Conservation (phyloP, 2,113 vertebrate genomes). For the Scolopax mira region DNA sequence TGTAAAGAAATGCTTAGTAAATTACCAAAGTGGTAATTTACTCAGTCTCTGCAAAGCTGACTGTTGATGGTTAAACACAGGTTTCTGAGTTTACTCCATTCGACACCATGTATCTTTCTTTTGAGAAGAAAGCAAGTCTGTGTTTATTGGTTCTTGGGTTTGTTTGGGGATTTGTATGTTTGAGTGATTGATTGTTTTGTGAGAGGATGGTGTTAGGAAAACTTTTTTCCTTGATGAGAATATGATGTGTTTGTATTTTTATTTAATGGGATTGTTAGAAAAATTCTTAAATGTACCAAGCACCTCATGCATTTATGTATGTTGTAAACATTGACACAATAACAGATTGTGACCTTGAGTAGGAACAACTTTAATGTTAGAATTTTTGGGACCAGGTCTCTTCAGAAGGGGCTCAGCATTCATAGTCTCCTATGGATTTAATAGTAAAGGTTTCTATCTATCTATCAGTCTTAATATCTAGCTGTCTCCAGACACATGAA, state of each 20-base stretch:
- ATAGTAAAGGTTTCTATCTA: no score
- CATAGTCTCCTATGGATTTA: no score
- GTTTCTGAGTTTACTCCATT: not conserved
- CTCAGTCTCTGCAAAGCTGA: not conserved
- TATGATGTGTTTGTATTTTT: not conserved
- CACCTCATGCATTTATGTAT: not conserved
- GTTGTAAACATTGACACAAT: not conserved
- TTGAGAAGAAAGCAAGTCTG: not conserved
- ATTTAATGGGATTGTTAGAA: not conserved
- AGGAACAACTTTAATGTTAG: not conserved
- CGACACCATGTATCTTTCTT: not conserved
- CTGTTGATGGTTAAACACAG: not conserved
- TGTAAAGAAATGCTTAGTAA: not conserved
- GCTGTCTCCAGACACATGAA: not conserved
- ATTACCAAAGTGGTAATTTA: not conserved
- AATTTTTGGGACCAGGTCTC: no score
- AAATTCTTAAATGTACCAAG: not conserved
- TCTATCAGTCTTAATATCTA: no score
- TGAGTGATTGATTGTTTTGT: not conserved
- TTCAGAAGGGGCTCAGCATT: no score
- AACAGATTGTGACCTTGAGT: not conserved
- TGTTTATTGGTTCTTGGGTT: not conserved
- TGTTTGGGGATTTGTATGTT: not conserved
- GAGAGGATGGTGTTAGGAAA: not conserved
- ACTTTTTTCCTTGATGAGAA: not conserved